Evolutionary conservation across 2,888 invertebrate genomes (phyloP), one percentile per base, ranked within the genome.

Genomic region (Drosophila stalkeri): DNA sequence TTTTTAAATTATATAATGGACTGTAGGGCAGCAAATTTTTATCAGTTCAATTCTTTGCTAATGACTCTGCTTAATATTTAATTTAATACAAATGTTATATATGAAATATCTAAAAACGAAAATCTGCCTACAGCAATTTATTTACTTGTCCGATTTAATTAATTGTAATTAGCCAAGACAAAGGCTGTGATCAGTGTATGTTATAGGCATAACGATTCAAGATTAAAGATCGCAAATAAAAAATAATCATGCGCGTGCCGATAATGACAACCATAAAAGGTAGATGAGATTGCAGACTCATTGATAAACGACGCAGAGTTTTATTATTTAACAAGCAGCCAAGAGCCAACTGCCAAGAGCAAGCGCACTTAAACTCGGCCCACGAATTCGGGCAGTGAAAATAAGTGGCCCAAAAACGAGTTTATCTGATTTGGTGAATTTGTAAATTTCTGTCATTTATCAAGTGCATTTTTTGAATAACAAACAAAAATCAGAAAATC

Each of bases 301-400:
- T 51, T 73, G 78, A 77, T 77, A 81, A 77, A 37, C 64, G 41
- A 49, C 14, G 37, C 63, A 57, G 56, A 71, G 56, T 23, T 59
- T 64, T 43, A 54, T 49, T 23, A 16, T 37, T 54, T 64, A 43
- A 61, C 64, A 46, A 64, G 39, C 57, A 43, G 66, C 46, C 74
- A 72, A 37, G 20, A 37, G 39, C 7, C 39, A 35, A 37, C 14
- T 14, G 51, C 51, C 74, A 80, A 37, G 23, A 54, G 54, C 54
- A 37, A 39, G 23, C 6, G 54, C 54, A 51, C 51, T 35, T 20
- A 33, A 6, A 12, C 31, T 33, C 14, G 20, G 31, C 41, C 71
- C 39, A 41, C 12, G 5, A 46, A 27, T 41, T n/a, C 27, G 12
- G 63, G 35, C 35, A 49, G 43, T 72, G 39, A 41, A 64, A 44